These are phyloP conservation scores for Clytia hemisphaerica DNA, from an alignment of 30 jellyfish, hydroid and myxozoan species.

Conservation along the genomic window DNA sequence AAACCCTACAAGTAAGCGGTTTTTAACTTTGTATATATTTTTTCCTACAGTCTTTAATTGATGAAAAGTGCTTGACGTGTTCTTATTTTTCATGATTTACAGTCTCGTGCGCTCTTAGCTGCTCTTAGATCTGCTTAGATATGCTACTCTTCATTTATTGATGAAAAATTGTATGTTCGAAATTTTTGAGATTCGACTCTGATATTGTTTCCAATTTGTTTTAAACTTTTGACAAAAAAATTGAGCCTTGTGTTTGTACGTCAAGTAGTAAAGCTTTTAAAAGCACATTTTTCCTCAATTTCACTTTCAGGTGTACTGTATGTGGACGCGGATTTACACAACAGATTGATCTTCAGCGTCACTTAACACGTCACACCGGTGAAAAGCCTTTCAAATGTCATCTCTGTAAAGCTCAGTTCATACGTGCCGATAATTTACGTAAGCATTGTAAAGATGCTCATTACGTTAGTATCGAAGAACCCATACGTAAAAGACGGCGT, in stretches of 20 bases:
- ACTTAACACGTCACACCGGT: conserved; percentile 95
- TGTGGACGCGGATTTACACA: conserved; percentile 99
- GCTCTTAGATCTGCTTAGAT: too few species aligned
- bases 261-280: too few species aligned
- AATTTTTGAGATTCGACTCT: too few species aligned
- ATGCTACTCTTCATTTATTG: too few species aligned
- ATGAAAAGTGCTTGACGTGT: too few species aligned
- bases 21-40: not conserved
- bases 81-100: too few species aligned
- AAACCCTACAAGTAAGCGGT: conserved; percentile 92
- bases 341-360: conserved; percentile 95
- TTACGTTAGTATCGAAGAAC: conserved; percentile 91
- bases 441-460: conserved; percentile 95
- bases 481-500: conserved; percentile 86
- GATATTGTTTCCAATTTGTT: too few species aligned
- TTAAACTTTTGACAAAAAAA: too few species aligned
- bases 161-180: too few species aligned
- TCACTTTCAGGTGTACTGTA: conserved; percentile 71
- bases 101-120: too few species aligned
- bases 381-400: conserved; percentile 98
- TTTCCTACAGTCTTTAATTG: not conserved
- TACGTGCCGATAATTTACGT: conserved; percentile 91
- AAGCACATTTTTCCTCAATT: too few species aligned
- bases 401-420: conserved; percentile 95
- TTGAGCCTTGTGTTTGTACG: too few species aligned